Conservation (phyloP, 1,140 invertebrate species). For the Rhyacophila brunnea region DNA sequence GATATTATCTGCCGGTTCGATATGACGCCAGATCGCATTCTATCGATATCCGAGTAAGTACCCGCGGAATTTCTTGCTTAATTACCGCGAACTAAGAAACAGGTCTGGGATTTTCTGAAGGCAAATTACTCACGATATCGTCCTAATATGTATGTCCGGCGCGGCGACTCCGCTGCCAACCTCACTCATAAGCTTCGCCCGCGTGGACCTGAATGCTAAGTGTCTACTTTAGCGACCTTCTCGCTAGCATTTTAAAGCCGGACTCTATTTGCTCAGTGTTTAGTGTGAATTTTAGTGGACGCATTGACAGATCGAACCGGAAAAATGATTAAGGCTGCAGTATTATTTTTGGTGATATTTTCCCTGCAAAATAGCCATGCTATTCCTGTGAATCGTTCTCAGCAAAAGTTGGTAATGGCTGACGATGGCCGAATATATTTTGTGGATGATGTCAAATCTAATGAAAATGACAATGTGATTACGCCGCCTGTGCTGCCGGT, state of each 20-base stretch:
- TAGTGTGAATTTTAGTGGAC: slow-evolving; percentile 16
- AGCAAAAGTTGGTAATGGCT: not conserved
- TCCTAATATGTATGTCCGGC: slow-evolving; percentile 19
- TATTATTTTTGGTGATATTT: not conserved
- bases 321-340: slow-evolving; percentile 9
- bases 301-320: not conserved
- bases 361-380: too few species aligned
- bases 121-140: slow-evolving; percentile 5
- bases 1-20: too few species aligned
- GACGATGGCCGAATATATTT: slow-evolving; percentile 25
- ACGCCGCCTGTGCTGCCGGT: slow-evolving; percentile 27
- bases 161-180: slow-evolving; percentile 4
- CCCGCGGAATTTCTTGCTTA: too few species aligned
- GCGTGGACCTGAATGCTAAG: slow-evolving; percentile 15
- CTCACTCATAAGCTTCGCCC: slow-evolving; percentile 1
- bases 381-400: not conserved
- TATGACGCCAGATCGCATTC: too few species aligned
- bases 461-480: slow-evolving; percentile 13
- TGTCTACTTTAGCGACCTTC: slow-evolving; percentile 16
- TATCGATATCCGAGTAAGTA: too few species aligned
- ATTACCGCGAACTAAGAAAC: too few species aligned
- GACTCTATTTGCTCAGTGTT: slow-evolving; percentile 1
- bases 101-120: slow-evolving; percentile 15
- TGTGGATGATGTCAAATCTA: slow-evolving; percentile 15
- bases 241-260: slow-evolving; percentile 18